A percentile compares a stretch with the other conserved stretches of the same genome.
These are phyloP conservation scores for Ethmia dodecea DNA, from an alignment of 2,888 invertebrate genomes.

Conservation along the genomic window DNA sequence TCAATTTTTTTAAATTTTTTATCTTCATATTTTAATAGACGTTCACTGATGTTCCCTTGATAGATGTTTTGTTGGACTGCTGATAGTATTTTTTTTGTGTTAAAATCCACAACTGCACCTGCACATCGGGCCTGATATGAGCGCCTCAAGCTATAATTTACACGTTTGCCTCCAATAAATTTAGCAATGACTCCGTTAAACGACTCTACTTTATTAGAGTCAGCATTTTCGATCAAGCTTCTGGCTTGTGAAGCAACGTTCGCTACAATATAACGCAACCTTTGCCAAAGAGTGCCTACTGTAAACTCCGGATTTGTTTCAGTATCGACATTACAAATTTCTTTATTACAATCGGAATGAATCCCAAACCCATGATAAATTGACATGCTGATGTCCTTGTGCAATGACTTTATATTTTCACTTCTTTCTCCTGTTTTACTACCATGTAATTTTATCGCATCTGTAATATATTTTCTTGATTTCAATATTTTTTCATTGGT, in stretches of 20 bases:
- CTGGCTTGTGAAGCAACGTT: slow-evolving; percentile 12
- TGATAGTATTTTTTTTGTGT: slow-evolving; percentile 1
- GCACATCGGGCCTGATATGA: slow-evolving; percentile 1
- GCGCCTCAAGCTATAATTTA: background rate
- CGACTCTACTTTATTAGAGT: slow-evolving; percentile 11
- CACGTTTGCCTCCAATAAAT: slow-evolving; percentile 12
- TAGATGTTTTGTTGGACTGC: background rate
- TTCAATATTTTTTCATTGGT: slow-evolving; percentile 1
- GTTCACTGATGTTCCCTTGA: background rate
- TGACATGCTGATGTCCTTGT: slow-evolving; percentile 1
- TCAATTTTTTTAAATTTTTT: background rate
- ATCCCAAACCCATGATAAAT: background rate
- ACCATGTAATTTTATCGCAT: background rate
- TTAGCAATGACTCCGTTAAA: slow-evolving; percentile 16
- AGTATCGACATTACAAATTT: background rate
- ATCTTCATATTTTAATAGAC: background rate
- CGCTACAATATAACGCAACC: background rate
- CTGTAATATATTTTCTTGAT: background rate
- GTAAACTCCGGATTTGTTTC: background rate
- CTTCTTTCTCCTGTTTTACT: background rate
- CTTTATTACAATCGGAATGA: slow-evolving; percentile 1
- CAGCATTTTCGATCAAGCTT: slow-evolving; percentile 13
- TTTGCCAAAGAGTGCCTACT: background rate
- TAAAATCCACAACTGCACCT: slow-evolving; percentile 1
- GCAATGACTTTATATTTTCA: background rate